Percentiles rank a stretch among this genome's conserved stretches.
phyloP scores from a whole-genome alignment of 2,797 vertebrate species.

The Propithecus deckenii region DNA sequence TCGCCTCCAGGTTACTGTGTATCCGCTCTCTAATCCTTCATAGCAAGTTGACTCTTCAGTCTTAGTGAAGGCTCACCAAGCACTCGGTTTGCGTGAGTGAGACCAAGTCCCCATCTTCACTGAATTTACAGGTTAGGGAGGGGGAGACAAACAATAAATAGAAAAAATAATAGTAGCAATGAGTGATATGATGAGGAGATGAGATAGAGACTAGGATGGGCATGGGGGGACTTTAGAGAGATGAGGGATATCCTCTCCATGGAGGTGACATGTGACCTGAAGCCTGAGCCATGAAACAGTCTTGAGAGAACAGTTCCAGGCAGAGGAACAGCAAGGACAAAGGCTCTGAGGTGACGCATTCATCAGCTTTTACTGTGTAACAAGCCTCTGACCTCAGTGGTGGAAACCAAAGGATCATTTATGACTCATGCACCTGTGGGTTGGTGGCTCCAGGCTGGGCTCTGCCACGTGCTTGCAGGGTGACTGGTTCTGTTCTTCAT shows the following conservation, averaged over 20 bases:
- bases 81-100: background rate
- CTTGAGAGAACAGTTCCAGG: background rate
- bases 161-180: background rate
- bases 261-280: background rate
- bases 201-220: background rate
- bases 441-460: background rate
- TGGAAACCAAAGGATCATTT: background rate
- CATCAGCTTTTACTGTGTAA: background rate
- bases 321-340: background rate
- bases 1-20: background rate
- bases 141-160: background rate
- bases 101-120: background rate
- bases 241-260: background rate
- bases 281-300: background rate
- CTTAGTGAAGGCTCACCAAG: background rate
- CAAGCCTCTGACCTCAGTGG: background rate
- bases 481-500: background rate
- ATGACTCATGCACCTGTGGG: background rate
- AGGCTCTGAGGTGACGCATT: background rate
- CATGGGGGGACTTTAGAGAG: background rate
- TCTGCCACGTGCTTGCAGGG: background rate
- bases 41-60: background rate
- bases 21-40: background rate
- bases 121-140: background rate
- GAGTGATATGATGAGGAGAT: background rate